Conservation (phyloP, 2,113 vertebrate genomes). For the Chrysemys picta region DNA sequence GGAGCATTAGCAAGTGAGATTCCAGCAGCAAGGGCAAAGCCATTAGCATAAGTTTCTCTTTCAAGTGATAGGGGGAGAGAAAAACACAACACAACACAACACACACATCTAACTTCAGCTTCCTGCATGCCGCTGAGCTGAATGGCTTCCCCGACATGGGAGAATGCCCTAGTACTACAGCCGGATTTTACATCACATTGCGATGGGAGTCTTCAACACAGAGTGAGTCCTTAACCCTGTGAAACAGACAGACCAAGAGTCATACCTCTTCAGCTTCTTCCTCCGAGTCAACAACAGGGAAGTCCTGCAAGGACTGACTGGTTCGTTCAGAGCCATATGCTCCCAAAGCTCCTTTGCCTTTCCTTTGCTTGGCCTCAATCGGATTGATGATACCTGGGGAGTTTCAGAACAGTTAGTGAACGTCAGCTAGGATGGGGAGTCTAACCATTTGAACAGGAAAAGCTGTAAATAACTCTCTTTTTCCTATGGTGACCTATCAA, state of each 20-base stretch:
- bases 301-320: conserved; percentile 92
- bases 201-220: background rate
- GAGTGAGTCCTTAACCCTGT: background rate
- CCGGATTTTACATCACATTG: background rate
- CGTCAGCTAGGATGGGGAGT: background rate
- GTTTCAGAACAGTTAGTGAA: fast-evolving
- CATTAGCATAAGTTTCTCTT: background rate
- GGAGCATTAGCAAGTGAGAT: background rate
- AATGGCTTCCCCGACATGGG: background rate
- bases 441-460: background rate
- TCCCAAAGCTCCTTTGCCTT: conserved; percentile 98
- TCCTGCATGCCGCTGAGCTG: background rate
- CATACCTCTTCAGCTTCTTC: conserved; percentile 96
- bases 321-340: conserved; percentile 95
- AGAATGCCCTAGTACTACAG: background rate
- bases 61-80: background rate
- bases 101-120: background rate
- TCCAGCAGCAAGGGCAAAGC: background rate
- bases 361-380: conserved; percentile 97
- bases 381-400: conserved; percentile 92
- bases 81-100: too few species aligned
- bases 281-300: conserved; percentile 93
- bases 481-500: background rate
- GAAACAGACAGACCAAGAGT: background rate
- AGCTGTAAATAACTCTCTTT: background rate